Base-by-base conservation (phyloP, 2,888 invertebrate genomes). In the Actias luna region DNA sequence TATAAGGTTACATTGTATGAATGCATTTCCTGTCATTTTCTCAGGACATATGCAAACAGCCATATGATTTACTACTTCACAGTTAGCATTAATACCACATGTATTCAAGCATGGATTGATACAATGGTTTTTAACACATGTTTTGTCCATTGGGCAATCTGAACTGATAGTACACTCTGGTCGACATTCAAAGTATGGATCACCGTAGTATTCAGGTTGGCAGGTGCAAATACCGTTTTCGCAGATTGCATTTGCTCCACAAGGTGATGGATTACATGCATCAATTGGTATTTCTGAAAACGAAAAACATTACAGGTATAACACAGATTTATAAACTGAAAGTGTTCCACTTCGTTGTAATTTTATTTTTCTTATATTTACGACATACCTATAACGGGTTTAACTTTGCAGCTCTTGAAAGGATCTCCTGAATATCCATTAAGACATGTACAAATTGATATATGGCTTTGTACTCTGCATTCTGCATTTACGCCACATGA, bases 351-450 rank as follows among this genome's bases (percentile, higher is more conserved):
- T 16, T 8, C 14, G 7, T 16, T 16, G 29, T 55, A 55, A 55
- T 25, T 36, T n/a, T 42, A 39, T n/a, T 7, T 50, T 60, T 18
- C 33, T 18, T 18, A 14, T 22, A 64, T 60, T 8, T 52, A 35
- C 12, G 31, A 55, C 87, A 92, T 94, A 93, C 94, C 89, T 85
- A 82, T 82, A 63, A 89, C 87, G 61, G 94, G 94, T 83, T 94
- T 93, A 10, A 90, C 84, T 33, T 90, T 86, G 77, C 96, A 97
- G 70, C 93, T 94, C 65, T 92, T 94, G 79, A 97, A 96, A 25
- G 97, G 96, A 91, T 97, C 96, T 27, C 97, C 97, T 3, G 93
- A 94, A 73, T 94, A 96, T 59, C 95, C 95, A 27, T 93, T 88
- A 5, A 94, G 89, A 79, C 97, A 97, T 42, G 94, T 94, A 79